phyloP scores from a whole-genome alignment of 2,797 vertebrate genomes.

The Lagocephalus sceleratus region DNA sequence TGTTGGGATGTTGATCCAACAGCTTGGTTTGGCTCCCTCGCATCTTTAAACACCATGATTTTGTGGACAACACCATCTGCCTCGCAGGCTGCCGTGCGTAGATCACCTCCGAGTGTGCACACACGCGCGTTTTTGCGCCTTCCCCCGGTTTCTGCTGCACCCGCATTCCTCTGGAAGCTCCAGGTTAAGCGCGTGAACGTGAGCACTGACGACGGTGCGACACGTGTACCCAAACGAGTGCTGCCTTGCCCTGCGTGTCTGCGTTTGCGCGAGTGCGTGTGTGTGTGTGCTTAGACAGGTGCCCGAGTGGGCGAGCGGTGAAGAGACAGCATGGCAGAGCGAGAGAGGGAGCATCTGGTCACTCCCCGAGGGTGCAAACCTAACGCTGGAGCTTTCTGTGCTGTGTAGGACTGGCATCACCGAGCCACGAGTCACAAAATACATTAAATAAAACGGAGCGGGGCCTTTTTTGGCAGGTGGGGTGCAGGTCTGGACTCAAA shows the following conservation, averaged over 20 bases:
- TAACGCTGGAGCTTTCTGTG: not conserved
- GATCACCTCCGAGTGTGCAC: not conserved
- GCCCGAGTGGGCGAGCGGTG: conserved; percentile 22
- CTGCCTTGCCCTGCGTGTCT: not conserved
- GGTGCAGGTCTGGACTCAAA: too few relatives aligned
- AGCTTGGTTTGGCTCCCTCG: conserved; percentile 10
- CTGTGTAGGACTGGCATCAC: conserved; percentile 16
- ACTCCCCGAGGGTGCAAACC: conserved; percentile 20
- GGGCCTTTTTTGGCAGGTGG: too few relatives aligned
- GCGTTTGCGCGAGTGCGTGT: too few relatives aligned
- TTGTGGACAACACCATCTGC: conserved; percentile 38
- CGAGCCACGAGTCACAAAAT: conserved; percentile 25
- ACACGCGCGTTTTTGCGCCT: not conserved
- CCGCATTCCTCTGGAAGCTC: too few relatives aligned
- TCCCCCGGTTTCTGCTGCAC: not conserved
- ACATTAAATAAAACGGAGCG: too few relatives aligned
- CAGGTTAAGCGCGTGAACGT: not conserved
- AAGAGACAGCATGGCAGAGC: conserved; percentile 14
- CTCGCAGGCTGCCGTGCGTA: conserved; percentile 27
- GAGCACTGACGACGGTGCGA: not conserved
- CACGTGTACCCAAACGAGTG: not conserved
- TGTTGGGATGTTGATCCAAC: conserved; percentile 19
- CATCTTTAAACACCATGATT: conserved; percentile 15
- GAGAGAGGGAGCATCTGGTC: conserved; percentile 39
- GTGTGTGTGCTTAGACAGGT: conserved; percentile 1